Evolutionary conservation across 2,113 vertebrate species (phyloP).

Genomic region (Crotalus horridus): DNA sequence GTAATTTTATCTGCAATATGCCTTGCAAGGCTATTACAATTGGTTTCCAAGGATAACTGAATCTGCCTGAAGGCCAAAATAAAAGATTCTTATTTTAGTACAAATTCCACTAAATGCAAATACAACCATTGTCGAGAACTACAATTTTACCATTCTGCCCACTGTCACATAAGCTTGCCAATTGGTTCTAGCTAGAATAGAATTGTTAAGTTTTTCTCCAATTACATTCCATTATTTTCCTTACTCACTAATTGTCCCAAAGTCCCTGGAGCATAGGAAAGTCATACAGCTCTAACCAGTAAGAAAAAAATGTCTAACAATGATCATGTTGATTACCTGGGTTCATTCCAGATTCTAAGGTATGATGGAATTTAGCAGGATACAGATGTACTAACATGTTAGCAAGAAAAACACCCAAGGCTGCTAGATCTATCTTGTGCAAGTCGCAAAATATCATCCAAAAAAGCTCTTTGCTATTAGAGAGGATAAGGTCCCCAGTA

Average conservation of each 20-base stretch:
- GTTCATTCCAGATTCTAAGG: neutral
- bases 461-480: neutral
- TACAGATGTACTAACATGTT: neutral
- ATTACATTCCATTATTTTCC: neutral
- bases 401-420: neutral
- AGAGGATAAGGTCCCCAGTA: neutral
- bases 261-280: neutral
- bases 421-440: neutral
- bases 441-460: neutral
- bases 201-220: neutral
- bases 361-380: neutral
- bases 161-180: neutral
- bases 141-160: neutral
- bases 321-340: neutral
- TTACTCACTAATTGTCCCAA: neutral
- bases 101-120: neutral
- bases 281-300: neutral
- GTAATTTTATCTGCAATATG: neutral
- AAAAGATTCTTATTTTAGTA: neutral
- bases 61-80: neutral
- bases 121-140: neutral
- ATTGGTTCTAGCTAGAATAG: neutral
- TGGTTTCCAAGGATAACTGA: neutral
- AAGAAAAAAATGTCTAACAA: neutral
- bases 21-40: neutral